phyloP scores from a whole-genome alignment of 2,113 vertebrate species.

The Apteryx mantelli region DNA sequence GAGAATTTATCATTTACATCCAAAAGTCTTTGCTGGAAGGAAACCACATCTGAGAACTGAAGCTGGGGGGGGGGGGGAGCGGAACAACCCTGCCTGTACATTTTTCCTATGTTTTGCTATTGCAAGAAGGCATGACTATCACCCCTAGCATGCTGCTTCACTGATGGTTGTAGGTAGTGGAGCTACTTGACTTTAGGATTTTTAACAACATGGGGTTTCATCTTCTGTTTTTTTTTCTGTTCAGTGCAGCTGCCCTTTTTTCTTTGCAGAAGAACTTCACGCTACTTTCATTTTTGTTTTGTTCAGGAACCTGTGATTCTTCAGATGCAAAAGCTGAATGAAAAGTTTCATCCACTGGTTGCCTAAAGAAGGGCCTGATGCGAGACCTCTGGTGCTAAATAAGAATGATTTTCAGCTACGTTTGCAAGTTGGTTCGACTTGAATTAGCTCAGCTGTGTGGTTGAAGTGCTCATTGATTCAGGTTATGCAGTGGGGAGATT shows the following conservation, averaged over 20 bases:
- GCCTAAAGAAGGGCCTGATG: accelerated
- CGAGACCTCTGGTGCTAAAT: not conserved
- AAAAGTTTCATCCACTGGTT: not conserved
- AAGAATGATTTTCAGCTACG: accelerated
- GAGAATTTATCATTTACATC: not conserved
- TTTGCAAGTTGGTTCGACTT: not conserved
- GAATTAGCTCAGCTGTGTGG: not conserved
- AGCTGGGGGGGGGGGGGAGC: not conserved
- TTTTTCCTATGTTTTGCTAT: not conserved
- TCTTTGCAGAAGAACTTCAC: not conserved
- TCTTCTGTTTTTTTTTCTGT: not conserved
- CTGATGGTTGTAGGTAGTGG: not conserved
- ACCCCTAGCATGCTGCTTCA: accelerated
- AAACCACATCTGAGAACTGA: not conserved
- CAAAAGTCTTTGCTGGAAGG: not conserved
- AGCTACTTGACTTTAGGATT: not conserved
- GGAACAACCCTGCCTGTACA: not conserved
- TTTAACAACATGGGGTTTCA: not conserved
- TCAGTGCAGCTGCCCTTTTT: not conserved
- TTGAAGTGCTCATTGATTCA: not conserved
- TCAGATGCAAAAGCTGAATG: not conserved
- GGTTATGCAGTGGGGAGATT: not conserved
- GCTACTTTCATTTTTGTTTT: not conserved
- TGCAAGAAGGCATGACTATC: not conserved
- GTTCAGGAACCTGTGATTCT: not conserved